Evolutionary conservation across 2,113 vertebrate species (phyloP).

Genomic region (Engystomops pustulosus): DNA sequence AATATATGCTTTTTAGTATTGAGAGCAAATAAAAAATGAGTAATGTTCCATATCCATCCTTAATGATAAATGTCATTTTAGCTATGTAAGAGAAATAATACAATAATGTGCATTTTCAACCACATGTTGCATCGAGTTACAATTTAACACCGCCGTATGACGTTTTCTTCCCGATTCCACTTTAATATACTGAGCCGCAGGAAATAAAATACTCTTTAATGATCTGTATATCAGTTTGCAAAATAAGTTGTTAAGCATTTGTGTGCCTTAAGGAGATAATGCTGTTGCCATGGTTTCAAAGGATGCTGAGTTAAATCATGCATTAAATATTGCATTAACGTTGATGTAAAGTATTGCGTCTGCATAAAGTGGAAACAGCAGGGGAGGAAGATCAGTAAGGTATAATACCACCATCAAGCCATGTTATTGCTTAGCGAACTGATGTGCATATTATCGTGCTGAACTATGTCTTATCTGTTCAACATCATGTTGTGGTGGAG

Average conservation of each 20-base stretch:
- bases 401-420: constrained; percentile 43
- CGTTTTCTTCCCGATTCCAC: background rate
- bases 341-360: constrained; percentile 23
- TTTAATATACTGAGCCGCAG: constrained; percentile 28
- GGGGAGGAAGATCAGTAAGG: constrained; percentile 33
- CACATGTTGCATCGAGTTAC: background rate
- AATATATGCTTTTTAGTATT: background rate
- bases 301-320: constrained; percentile 45
- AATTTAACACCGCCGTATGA: background rate
- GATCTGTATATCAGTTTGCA: constrained; percentile 48
- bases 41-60: no score
- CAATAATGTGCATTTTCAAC: background rate
- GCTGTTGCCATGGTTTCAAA: constrained; percentile 26
- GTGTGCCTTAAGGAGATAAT: constrained; percentile 42
- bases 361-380: constrained; percentile 44
- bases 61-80: background rate
- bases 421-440: constrained; percentile 33
- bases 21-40: no score
- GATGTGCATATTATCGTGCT: constrained; percentile 37
- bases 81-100: background rate
- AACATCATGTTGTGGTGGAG: background rate
- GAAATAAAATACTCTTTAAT: constrained; percentile 46
- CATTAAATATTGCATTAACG: constrained; percentile 54
- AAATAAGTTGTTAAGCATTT: constrained; percentile 50
- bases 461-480: constrained; percentile 3